These are phyloP conservation scores for Agelas oroides DNA, from an alignment of 37 sponge, comb jelly and placozoan species.

Conservation along the genomic window DNA sequence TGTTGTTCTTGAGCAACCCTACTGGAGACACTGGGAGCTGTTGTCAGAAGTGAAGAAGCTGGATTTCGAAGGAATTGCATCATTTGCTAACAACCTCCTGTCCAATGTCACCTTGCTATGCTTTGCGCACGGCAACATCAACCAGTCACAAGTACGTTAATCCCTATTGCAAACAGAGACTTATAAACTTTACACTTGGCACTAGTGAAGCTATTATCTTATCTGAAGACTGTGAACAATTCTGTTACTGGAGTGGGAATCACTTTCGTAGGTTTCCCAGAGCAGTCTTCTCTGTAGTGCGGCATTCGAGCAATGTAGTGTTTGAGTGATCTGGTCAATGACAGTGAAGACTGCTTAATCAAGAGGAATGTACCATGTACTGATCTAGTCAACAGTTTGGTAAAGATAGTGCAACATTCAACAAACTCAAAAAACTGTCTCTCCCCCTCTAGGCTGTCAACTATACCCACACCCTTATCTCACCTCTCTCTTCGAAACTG, in stretches of 20 bases:
- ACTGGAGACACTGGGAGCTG: constrained; percentile 50
- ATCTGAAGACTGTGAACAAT: too few species aligned
- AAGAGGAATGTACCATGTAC: too few species aligned
- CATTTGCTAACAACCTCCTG: not conserved
- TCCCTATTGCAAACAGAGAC: not conserved
- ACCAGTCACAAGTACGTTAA: constrained; percentile 20
- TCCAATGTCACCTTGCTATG: constrained; percentile 31
- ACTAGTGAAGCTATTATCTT: too few species aligned
- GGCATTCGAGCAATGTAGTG: too few species aligned
- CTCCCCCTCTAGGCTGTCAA: not conserved
- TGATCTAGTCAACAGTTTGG: too few species aligned
- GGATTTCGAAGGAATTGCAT: not conserved
- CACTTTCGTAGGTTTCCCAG: too few species aligned
- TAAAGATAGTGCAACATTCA: too few species aligned
- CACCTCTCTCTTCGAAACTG: not conserved
- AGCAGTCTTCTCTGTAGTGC: too few species aligned
- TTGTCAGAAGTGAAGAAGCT: constrained; percentile 5
- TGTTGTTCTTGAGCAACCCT: constrained; percentile 60
- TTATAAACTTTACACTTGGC: too few species aligned
- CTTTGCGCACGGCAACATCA: constrained; percentile 63
- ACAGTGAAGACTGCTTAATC: too few species aligned
- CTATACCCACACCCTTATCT: not conserved
- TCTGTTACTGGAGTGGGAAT: too few species aligned
- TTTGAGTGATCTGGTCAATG: too few species aligned
- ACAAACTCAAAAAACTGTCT: not conserved